Base-by-base conservation (phyloP, 1,140 invertebrate species). In the Lamellibrachia luymesi region DNA sequence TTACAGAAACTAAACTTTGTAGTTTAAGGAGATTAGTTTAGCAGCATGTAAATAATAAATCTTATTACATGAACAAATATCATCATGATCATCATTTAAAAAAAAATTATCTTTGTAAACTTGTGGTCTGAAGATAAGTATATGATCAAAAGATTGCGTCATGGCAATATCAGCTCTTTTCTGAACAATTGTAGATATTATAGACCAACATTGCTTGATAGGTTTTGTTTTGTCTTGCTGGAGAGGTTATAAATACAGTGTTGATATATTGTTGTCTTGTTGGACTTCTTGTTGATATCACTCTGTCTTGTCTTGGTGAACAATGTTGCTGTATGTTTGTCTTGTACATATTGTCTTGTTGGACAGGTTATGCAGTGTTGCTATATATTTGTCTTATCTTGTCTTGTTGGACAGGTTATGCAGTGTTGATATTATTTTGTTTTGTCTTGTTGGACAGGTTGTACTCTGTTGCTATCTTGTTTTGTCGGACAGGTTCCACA, bases 401-500 rank as follows among this genome's bases (percentile, higher is more conserved):
- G 38, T 51, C 94, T 91, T 95, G 92, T 8, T 80, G 64, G 13
- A 22, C 95, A 97, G 98, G 98, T n/a, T 99, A 98, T 49, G 99
- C 99, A 92, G 98, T 98, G 2, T 96, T 99, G 25, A 22, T 80
- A 98, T 99, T 94, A 98, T 92, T 93, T 90, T 49, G 50, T 27
- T 38, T 13, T 25, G 38, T 51, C 94, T 91, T 95, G 92, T 8
- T 80, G 64, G 13, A 22, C 95, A 97, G 98, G 98, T n/a, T 99
- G 98, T 49, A 99, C 99, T 92, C 98, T 98, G 2, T 96, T 99
- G 25, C 2, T 80, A 98, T 99, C 98, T 96, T 99, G 93, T 98
- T 98, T 80, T 80, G 64, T 80, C 25, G 64, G 13, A 6, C 64
- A 80, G 64, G 64, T 80, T 80, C 64, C 4, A 80, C 64, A 10